Evolutionary conservation across 2,113 vertebrate species (phyloP).

Genomic region (Oryzias curvinotus): DNA sequence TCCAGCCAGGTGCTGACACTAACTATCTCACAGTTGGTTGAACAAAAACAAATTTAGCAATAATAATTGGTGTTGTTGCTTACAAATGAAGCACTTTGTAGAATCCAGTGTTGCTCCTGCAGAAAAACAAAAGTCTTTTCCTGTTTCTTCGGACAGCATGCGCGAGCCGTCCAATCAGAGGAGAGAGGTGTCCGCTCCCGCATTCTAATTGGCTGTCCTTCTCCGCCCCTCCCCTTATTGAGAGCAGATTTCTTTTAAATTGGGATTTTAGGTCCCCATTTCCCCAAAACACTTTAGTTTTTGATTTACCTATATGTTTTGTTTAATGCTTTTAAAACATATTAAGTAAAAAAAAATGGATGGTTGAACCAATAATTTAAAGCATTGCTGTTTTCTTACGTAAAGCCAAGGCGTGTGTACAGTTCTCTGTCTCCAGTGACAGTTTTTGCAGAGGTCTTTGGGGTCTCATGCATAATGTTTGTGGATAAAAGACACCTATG

Average conservation of each 20-base stretch:
- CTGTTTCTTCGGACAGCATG: slow-evolving; percentile 49
- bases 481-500: slow-evolving; percentile 38
- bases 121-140: slow-evolving; percentile 46
- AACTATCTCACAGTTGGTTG: background rate
- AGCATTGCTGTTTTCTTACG: slow-evolving; percentile 44
- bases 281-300: slow-evolving; percentile 38
- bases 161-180: slow-evolving; percentile 50
- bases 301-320: slow-evolving; percentile 61
- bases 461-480: slow-evolving; percentile 45
- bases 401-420: slow-evolving; percentile 51
- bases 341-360: slow-evolving; percentile 34
- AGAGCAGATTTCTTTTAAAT: slow-evolving; percentile 54
- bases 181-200: slow-evolving; percentile 22
- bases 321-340: slow-evolving; percentile 47
- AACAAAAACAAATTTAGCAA: background rate
- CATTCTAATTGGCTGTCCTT: slow-evolving; percentile 53
- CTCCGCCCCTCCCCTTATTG: slow-evolving; percentile 36
- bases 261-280: slow-evolving; percentile 59
- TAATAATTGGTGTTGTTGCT: slow-evolving; percentile 4
- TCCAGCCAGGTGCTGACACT: background rate
- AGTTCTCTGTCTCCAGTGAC: slow-evolving; percentile 39
- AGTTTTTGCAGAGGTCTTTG: slow-evolving; percentile 34
- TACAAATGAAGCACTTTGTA: slow-evolving; percentile 14
- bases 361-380: slow-evolving; percentile 55
- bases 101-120: background rate